These are phyloP conservation scores for Tetrax tetrax DNA, from an alignment of 2,113 vertebrate genomes.

Conservation along the genomic window DNA sequence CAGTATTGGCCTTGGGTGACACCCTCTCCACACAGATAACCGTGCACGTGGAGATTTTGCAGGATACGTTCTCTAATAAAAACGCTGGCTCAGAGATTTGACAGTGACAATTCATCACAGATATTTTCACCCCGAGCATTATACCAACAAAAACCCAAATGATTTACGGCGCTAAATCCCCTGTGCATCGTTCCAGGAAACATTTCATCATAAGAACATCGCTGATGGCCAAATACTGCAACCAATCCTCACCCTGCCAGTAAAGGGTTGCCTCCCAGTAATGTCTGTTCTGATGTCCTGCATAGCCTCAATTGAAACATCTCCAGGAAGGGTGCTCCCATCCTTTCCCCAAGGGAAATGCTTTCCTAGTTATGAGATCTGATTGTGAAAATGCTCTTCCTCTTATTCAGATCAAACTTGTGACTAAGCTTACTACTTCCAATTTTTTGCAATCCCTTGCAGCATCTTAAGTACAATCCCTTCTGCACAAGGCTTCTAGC, in stretches of 20 bases:
- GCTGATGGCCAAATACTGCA: not conserved
- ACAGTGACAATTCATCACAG: not conserved
- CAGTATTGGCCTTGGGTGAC: not conserved
- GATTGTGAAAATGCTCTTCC: not conserved
- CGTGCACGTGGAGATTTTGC: not conserved
- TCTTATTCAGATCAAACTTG: not conserved
- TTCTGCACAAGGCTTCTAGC: not conserved
- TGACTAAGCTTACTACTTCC: not conserved
- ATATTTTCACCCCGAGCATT: not conserved
- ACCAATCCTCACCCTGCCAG: not conserved
- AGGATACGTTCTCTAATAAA: not conserved
- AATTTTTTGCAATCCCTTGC: not conserved
- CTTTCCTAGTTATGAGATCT: not conserved
- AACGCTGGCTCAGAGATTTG: not conserved
- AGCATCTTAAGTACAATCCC: not conserved
- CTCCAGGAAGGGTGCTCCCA: not conserved
- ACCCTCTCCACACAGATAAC: not conserved
- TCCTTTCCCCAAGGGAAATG: not conserved
- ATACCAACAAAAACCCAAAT: not conserved
- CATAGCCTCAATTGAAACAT: not conserved
- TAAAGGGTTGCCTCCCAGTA: not conserved
- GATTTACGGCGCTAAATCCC: not conserved
- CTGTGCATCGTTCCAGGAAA: not conserved
- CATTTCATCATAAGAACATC: not conserved
- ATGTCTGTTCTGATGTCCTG: not conserved